Evolutionary conservation across 2,797 vertebrate genomes (phyloP), one percentile per base, ranked within the genome.

Genomic region (Cichlasoma orientale): DNA sequence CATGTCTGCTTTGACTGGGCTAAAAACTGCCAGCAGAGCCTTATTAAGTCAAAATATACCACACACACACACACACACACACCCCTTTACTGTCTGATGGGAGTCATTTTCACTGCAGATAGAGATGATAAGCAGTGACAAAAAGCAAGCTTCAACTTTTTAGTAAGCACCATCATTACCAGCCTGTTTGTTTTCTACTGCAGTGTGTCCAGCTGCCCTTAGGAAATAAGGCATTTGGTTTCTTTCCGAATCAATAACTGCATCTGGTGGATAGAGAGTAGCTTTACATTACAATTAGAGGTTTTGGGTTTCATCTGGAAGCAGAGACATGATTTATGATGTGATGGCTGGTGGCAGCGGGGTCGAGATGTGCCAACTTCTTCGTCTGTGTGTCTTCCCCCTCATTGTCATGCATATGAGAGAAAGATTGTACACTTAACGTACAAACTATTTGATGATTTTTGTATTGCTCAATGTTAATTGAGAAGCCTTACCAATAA

Each of bases 201-300:
- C 33, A 56, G 70, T 61, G 54, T 75, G 58, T 75, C 77, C 59
- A 52, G 86, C 80, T 80, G 74, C 77, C 80, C 77, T 57, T 58
- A 81, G 77, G 85, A 90, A 93, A 89, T 56, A 47, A 74, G 19
- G 69, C 9, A 0, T 88, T 77, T 75, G 5, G 81, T 88, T 86
- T 91, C 75, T 89, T 78, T 87, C 63, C 33, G 7, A 87, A 94
- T 95, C 93, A 93, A 89, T 92, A 89, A 70, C 44, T 68, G 61
- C 80, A 82, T 90, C 85, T 88, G 80, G 87, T 84, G 83, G 69
- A 86, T 70, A 55, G 78, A 90, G 78, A 79, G 56, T 4, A 66
- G 81, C 74, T 85, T 75, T 85, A 33, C 57, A 52, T 90, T 72
- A 84, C 82, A 89, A 88, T 91, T 79, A 88, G 73, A 78, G 74